Conservation (phyloP, 2,888 invertebrate genomes). For the Aphidius colemani region DNA sequence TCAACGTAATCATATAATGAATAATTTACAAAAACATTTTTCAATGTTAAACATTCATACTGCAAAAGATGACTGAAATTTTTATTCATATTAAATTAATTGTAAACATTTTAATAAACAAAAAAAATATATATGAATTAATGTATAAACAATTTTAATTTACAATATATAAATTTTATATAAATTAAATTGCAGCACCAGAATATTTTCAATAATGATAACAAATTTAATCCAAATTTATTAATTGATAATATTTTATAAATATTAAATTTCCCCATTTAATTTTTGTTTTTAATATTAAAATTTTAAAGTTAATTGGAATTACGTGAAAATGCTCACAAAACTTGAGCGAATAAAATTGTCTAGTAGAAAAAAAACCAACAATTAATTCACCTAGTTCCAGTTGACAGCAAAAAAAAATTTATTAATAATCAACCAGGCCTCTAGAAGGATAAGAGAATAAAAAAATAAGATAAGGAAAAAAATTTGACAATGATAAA, state of each 20-base stretch:
- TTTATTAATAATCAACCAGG: slow-evolving; percentile 54
- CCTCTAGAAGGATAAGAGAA: slow-evolving; percentile 46
- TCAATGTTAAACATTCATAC: slow-evolving; percentile 22
- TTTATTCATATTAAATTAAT: not conserved
- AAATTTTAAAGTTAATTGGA: slow-evolving; percentile 14
- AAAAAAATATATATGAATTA: not conserved
- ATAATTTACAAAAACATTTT: slow-evolving; percentile 46
- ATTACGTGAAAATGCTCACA: slow-evolving; percentile 10
- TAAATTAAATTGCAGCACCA: too few relatives aligned
- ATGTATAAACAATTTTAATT: too few relatives aligned
- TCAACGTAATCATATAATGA: slow-evolving; percentile 58
- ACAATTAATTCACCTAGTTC: too few relatives aligned
- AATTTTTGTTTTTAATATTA: slow-evolving; percentile 23
- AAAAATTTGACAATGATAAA: slow-evolving; percentile 14
- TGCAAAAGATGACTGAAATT: slow-evolving; percentile 18
- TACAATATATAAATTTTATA: too few relatives aligned
- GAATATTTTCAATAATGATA: slow-evolving; percentile 21
- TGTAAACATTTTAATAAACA: slow-evolving; percentile 20
- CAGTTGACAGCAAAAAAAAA: too few relatives aligned
- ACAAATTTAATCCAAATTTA: not conserved
- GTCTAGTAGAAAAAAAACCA: too few relatives aligned
- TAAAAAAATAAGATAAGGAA: slow-evolving; percentile 4
- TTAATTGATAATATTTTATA: slow-evolving; percentile 19
- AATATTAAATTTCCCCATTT: slow-evolving; percentile 28
- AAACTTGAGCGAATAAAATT: slow-evolving; percentile 3